Evolutionary conservation across 2,888 invertebrate genomes (phyloP).

Genomic region (Cataglyphis livida): DNA sequence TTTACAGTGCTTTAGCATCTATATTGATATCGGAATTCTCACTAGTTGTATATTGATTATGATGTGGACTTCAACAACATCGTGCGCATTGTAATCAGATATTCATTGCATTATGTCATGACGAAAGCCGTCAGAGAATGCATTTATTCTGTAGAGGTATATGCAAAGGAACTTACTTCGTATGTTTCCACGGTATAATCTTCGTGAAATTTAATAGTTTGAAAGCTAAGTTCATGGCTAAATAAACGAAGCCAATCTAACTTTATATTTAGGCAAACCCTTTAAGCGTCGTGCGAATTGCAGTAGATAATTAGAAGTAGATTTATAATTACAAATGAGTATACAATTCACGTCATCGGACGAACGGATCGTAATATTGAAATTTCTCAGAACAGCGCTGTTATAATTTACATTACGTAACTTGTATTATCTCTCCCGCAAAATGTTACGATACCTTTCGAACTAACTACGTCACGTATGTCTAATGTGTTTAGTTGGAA

Average conservation of each 20-base stretch:
- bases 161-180: background rate
- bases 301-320: constrained; percentile 1
- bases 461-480: constrained; percentile 38
- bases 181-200: background rate
- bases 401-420: constrained; percentile 26
- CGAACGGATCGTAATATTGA: constrained; percentile 1
- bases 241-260: background rate
- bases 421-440: constrained; percentile 1
- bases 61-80: constrained; percentile 39
- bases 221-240: background rate
- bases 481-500: constrained; percentile 50
- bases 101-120: background rate
- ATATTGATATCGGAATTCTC: constrained; percentile 33
- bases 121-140: background rate
- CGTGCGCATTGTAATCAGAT: constrained; percentile 27
- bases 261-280: background rate
- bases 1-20: constrained; percentile 15
- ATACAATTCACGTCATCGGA: background rate
- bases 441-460: constrained; percentile 15
- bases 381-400: background rate
- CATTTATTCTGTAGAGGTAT: constrained; percentile 1
- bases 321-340: constrained; percentile 15
- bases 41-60: constrained; percentile 22
- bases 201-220: constrained; percentile 3
- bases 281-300: background rate